These are phyloP conservation scores for Cryptocephalus moraei DNA, from an alignment of 2,888 invertebrate species.

Conservation along the genomic window DNA sequence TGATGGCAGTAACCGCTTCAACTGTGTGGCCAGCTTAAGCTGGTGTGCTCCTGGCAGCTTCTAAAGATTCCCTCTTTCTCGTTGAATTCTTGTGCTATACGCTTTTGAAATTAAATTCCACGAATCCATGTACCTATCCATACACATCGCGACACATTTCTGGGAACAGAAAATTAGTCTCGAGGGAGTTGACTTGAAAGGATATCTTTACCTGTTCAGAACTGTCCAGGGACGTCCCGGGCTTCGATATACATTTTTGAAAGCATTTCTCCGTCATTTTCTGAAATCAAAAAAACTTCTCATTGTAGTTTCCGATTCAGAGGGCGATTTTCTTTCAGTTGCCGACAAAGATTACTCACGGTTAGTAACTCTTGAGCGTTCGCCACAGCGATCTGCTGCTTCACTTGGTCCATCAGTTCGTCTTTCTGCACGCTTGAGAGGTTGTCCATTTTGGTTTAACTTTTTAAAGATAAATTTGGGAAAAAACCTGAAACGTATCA, in stretches of 20 bases:
- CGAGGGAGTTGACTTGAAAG: not conserved
- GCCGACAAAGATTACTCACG: slow-evolving; percentile 38
- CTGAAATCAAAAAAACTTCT: slow-evolving; percentile 39
- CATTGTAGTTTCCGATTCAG: not conserved
- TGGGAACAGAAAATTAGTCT: slow-evolving; percentile 39
- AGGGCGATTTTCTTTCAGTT: not conserved
- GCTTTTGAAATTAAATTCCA: slow-evolving; percentile 89
- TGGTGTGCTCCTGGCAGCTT: not conserved
- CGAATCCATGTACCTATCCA: slow-evolving; percentile 96
- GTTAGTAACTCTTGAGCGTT: slow-evolving; percentile 87
- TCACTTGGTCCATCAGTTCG: slow-evolving; percentile 88
- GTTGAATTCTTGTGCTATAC: slow-evolving; percentile 75
- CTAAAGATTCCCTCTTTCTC: slow-evolving; percentile 48
- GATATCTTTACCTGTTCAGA: slow-evolving; percentile 62
- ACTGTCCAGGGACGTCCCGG: slow-evolving; percentile 79
- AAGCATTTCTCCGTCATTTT: slow-evolving; percentile 98
- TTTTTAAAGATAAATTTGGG: not conserved
- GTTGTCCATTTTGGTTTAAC: slow-evolving; percentile 17
- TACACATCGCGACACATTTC: slow-evolving; percentile 96
- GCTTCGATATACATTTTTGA: slow-evolving; percentile 85
- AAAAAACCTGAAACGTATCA: not conserved
- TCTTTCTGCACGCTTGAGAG: slow-evolving; percentile 56
- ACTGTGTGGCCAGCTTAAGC: too few relatives aligned
- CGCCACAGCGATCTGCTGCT: slow-evolving; percentile 89
- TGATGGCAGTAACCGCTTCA: too few relatives aligned